Evolutionary conservation across 2,888 invertebrate species (phyloP), one percentile per base, ranked within the genome.

Genomic region (Mesorhabditis belari): DNA sequence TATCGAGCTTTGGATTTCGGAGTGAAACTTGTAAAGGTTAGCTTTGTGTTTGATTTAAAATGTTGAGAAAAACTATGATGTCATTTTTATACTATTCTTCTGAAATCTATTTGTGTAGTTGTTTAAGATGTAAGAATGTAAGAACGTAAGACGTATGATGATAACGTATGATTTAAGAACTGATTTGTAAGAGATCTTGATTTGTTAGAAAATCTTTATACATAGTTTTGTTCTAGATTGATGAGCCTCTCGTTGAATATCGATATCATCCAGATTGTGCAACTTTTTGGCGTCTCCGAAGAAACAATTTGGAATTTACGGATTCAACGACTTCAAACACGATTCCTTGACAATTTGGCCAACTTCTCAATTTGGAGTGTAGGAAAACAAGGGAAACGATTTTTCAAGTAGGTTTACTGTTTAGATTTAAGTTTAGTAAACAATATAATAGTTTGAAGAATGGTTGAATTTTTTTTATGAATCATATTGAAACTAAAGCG

Each of bases 341-440:
- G 83, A 68, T 84, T 89, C 9, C 79, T 90, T 56, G 19, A 28
- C 6, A 55, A 83, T 12, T 90, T 89, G 88, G 66, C 81, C 19
- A 70, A 78, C 17, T 89, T 90, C 81, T 88, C 87, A 5, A 87
- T 90, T 67, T 90, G 90, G 90, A 90, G 90, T 85, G 90, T 89
- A 65, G 90, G 90, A 1, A 90, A 89, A 82, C 87, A 88, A 77
- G 90, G 90, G 0, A 84, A 88, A 75, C 86, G 85, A 81, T 85
- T 90, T 60, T 89, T 87, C 78, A 85, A 87, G 67, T 85, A 27
- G 35, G 59, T 25, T 9, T 50, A 50, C 51, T 35, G 44, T 35
- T 35, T n/a, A 17, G 44, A 17, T 35, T 17, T 9, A 9, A n/a
- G 35, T 12, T 6, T 6, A 17, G 44, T 9, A n/a, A n/a, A n/a